These are phyloP conservation scores for Arctocebus calabarensis DNA, from an alignment of 2,797 vertebrate species.

Conservation along the genomic window DNA sequence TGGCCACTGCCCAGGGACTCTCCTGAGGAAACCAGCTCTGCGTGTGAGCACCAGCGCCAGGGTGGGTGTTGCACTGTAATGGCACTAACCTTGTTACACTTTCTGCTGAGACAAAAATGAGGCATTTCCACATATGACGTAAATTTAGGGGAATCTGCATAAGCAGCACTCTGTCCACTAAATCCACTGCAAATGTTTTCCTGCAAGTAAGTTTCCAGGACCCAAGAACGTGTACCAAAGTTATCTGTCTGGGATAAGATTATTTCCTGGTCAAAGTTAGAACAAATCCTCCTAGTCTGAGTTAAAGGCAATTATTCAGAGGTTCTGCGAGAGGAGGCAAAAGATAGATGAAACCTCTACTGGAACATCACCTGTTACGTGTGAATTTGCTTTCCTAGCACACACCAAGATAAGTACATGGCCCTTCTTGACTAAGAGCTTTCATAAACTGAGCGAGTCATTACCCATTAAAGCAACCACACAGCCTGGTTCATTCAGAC, in stretches of 20 bases:
- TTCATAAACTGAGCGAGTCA: constrained; percentile 54
- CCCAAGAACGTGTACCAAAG: neutral
- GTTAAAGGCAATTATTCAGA: neutral
- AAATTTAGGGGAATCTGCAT: neutral
- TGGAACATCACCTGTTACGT: neutral
- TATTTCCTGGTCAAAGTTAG: neutral
- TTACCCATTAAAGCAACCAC: constrained; percentile 36
- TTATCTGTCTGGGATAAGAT: neutral
- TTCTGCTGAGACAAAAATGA: neutral
- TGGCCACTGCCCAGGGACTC: neutral
- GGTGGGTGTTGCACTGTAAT: rapidly evolving
- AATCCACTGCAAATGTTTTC: neutral
- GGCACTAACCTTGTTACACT: neutral
- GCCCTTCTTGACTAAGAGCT: constrained; percentile 61
- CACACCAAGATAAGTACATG: neutral
- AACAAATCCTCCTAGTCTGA: neutral
- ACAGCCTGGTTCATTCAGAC: constrained; percentile 47
- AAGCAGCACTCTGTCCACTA: neutral
- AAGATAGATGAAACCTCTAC: neutral
- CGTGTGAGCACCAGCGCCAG: rapidly evolving
- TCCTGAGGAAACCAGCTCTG: neutral
- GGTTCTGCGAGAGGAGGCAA: neutral
- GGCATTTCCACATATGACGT: neutral
- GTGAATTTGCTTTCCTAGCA: constrained; percentile 39
- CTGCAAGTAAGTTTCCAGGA: neutral